A percentile compares a stretch with the other conserved stretches of the same genome.
phyloP scores from a whole-genome alignment of 2,113 vertebrate species.

The Argyrosomus japonicus region DNA sequence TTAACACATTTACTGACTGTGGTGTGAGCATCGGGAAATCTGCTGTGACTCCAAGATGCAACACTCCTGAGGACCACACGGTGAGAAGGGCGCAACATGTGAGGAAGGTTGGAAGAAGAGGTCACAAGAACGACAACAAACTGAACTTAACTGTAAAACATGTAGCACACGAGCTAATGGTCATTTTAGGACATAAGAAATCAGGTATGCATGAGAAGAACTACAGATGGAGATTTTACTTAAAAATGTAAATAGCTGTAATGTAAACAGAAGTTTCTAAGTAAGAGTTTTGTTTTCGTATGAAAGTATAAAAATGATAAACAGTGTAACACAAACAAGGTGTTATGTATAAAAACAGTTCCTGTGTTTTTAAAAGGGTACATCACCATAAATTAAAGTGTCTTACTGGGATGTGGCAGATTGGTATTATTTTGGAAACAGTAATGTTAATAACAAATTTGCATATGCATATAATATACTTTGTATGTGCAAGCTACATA shows the following conservation, averaged over 20 bases:
- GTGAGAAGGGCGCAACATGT: not conserved
- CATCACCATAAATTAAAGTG: slow-evolving; percentile 4
- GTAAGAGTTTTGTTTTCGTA: not conserved
- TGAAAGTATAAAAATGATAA: not conserved
- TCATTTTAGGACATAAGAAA: not conserved
- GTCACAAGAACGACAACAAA: not conserved
- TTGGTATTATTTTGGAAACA: not conserved
- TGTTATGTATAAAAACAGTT: not conserved
- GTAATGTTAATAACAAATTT: not conserved
- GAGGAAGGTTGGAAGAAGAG: not conserved
- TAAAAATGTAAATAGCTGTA: not conserved
- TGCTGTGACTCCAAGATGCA: not conserved
- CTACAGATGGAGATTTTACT: not conserved
- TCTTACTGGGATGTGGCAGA: not conserved
- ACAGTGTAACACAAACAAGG: not conserved
- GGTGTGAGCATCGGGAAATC: not conserved
- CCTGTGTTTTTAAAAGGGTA: slow-evolving; percentile 19
- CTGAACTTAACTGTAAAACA: not conserved
- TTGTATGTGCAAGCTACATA: not conserved
- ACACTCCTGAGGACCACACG: not conserved
- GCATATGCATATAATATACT: not conserved
- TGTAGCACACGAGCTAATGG: too few species aligned
- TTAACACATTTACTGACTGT: not conserved
- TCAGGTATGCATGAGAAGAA: not conserved
- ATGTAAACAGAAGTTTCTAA: not conserved